Evolutionary conservation across 2,113 vertebrate genomes (phyloP).

Genomic region (Cynoglossus semilaevis): DNA sequence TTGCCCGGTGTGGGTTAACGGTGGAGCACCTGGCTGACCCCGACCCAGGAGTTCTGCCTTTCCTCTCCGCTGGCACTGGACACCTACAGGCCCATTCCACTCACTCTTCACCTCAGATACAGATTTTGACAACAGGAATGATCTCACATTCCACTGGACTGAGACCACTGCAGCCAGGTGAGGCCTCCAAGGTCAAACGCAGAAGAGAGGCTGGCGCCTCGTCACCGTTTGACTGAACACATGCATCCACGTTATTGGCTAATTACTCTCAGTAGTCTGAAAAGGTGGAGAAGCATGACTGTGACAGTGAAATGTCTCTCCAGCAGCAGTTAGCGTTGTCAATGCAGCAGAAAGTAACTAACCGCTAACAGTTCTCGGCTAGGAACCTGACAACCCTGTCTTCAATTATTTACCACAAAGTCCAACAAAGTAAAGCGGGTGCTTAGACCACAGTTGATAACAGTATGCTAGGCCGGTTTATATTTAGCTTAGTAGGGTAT

Average conservation of each 20-base stretch:
- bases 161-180: constrained; percentile 38
- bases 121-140: constrained; percentile 38
- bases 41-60: constrained; percentile 26
- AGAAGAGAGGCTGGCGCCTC: constrained; percentile 2
- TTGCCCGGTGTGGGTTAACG: constrained; percentile 9
- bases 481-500: too few relatives aligned
- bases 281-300: too few relatives aligned
- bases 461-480: too few relatives aligned
- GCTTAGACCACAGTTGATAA: too few relatives aligned
- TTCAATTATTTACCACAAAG: too few relatives aligned
- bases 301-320: too few relatives aligned
- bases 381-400: too few relatives aligned
- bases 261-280: too few relatives aligned
- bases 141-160: constrained; percentile 57
- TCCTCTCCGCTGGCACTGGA: constrained; percentile 18
- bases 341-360: too few relatives aligned
- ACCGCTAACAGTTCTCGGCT: too few relatives aligned
- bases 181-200: constrained; percentile 45
- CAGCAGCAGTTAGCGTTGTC: too few relatives aligned
- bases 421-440: too few relatives aligned
- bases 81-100: constrained; percentile 40
- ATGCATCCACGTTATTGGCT: constrained; percentile 1
- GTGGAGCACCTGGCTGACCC: constrained; percentile 55
- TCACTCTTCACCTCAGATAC: constrained; percentile 40
- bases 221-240: background rate